Base-by-base conservation (phyloP, 1,140 invertebrate species). In the Cotesia chilonis region DNA sequence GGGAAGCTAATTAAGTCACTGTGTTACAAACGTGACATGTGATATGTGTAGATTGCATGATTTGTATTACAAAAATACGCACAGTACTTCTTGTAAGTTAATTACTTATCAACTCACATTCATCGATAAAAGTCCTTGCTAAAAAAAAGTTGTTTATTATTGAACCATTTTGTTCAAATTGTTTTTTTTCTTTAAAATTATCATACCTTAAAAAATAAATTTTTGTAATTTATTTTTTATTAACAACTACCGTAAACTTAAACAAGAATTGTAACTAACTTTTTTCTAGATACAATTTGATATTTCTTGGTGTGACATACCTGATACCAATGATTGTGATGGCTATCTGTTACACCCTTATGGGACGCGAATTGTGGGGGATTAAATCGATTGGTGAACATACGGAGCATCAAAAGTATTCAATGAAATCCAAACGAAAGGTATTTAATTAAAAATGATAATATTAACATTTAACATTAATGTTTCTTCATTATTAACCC, bases 241-340 rank as follows among this genome's bases (percentile, higher is more conserved):
- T 28, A 28, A 28, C 28, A 28, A 28, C 28, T 28, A 28, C 28
- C 28, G 28, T 28, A 3, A 28, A 28, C 28, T 28, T 28, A 28
- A 28, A 28, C 28, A 28, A 28, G 28, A 28, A 28, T 28, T 47
- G 6, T 47, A 9, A 9, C 10, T 47, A 9, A 9, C 2, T 47
- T 4, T 47, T 47, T 83, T 87, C 4, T 82, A 98, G 96, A 73
- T 98, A 98, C 83, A 96, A 96, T 84, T 89, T 96, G 17, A 81
- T 96, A 12, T 93, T 98, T 80, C 89, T 97, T 75, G 87, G 94
- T 3, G 87, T 97, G 17, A 97, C 96, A 5, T 98, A 98, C 81
- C 88, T 96, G n/a, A 88, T 97, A 67, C 97, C 97, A 7, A 93
- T 98, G 89, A 81, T 93, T 51, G 92, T 94, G 0, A 95, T 98